Evolutionary conservation across 2,113 vertebrate genomes (phyloP).

Genomic region (Pica pica): DNA sequence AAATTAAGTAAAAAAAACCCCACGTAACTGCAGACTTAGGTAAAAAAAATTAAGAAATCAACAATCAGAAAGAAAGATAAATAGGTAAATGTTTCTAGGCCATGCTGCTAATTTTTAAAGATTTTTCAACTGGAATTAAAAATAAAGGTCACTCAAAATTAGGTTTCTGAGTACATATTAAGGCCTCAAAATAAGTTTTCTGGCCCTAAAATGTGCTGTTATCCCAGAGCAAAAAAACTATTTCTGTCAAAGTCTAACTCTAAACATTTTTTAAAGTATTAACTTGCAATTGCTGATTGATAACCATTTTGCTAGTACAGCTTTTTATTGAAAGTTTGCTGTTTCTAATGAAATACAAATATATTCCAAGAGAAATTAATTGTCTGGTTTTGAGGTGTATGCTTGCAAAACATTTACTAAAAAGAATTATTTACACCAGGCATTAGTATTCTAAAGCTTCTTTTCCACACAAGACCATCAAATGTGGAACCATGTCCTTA

Average conservation of each 20-base stretch:
- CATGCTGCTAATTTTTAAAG: not conserved
- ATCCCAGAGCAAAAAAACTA: not conserved
- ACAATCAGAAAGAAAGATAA: not conserved
- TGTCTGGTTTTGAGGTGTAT: not conserved
- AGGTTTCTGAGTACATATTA: not conserved
- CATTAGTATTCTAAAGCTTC: not conserved
- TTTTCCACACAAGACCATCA: not conserved
- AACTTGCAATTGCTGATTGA: not conserved
- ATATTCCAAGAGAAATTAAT: not conserved
- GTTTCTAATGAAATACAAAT: not conserved
- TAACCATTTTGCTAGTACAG: not conserved
- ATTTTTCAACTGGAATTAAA: not conserved
- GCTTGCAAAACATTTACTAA: not conserved
- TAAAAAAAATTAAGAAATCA: not conserved
- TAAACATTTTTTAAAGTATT: not conserved
- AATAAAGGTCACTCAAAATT: not conserved
- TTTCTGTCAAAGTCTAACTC: not conserved
- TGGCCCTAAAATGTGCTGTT: not conserved
- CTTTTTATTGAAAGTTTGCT: not conserved
- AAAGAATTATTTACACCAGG: not conserved
- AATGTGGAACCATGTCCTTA: not conserved
- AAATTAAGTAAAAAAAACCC: not conserved
- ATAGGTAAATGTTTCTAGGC: not conserved
- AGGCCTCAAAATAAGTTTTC: not conserved
- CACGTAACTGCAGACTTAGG: not conserved